Base-by-base conservation (phyloP, 1,140 invertebrate genomes). In the Ruditapes philippinarum region DNA sequence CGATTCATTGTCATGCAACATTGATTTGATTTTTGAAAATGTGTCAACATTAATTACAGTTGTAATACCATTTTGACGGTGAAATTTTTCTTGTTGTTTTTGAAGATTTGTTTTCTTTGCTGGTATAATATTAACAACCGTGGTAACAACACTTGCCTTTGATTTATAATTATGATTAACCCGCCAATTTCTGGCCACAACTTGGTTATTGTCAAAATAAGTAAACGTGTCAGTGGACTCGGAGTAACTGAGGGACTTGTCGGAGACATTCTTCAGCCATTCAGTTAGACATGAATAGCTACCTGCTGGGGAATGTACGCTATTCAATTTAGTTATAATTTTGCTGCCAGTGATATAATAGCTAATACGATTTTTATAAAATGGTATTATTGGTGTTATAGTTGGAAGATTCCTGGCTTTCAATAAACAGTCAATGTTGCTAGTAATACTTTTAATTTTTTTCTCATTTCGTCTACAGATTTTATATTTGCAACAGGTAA, bases 201-300 rank as follows among this genome's bases (percentile, higher is more conserved):
- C 60, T 28, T 65, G 60, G 60, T 65, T 65, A 19, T 65, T 65
- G 60, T 65, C 60, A 33, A 65, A 65, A 33, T 31, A 65, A 4
- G 7, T 65, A 65, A 7, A 65, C 33, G 2, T 9, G 1, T 28
- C 33, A 28, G 5, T 5, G n/a, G n/a, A n/a, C n/a, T n/a, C n/a
- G n/a, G n/a, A n/a, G n/a, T n/a, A n/a, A n/a, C n/a, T n/a, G n/a
- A 65, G 9, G n/a, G 60, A 5, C 22, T 31, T 11, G 4, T 33
- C 5, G 12, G 11, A 28, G 3, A 28, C n/a, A 14, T 65, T 28
- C 2, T 33, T n/a, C 28, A n/a, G n/a, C n/a, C n/a, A n/a, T n/a
- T n/a, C n/a, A n/a, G n/a, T n/a, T n/a, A n/a, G n/a, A n/a, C n/a
- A n/a, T n/a, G n/a, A n/a, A n/a, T n/a, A n/a, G n/a, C n/a, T n/a